Percentiles rank a stretch among this genome's conserved stretches.
Conservation (phyloP, 2,113 vertebrate genomes). For the Channa maculata region DNA sequence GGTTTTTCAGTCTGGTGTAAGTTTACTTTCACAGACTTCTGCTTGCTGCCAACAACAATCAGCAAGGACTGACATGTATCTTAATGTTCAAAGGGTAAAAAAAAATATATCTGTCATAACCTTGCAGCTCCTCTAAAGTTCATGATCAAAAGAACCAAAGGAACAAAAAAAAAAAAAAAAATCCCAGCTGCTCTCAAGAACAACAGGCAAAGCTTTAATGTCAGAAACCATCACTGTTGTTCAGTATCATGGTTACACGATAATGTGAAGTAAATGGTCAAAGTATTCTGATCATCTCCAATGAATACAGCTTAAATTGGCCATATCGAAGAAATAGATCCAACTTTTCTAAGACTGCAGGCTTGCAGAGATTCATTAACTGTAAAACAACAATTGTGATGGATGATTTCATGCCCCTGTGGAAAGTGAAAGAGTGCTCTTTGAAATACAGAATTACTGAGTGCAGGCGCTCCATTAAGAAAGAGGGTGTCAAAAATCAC, state of each 20-base stretch:
- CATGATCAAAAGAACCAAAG: constrained; percentile 47
- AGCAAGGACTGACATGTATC: constrained; percentile 13
- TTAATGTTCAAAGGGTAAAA: constrained; percentile 33
- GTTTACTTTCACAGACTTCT: constrained; percentile 4
- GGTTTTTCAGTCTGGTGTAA: neutral
- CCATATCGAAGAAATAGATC: constrained; percentile 17
- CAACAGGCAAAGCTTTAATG: constrained; percentile 32
- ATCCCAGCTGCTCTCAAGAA: constrained; percentile 21
- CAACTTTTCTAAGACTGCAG: constrained; percentile 30
- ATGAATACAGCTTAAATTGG: constrained; percentile 32
- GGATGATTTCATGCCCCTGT: constrained; percentile 56
- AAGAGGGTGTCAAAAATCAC: constrained; percentile 51
- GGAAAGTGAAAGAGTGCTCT: constrained; percentile 67
- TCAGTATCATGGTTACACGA: constrained; percentile 9
- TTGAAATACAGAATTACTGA: constrained; percentile 60
- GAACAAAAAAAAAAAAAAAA: neutral
- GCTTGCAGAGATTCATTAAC: constrained; percentile 57
- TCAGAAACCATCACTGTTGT: constrained; percentile 25
- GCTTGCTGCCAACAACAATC: constrained; percentile 1
- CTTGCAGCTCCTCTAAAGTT: neutral
- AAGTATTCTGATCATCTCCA: constrained; percentile 18
- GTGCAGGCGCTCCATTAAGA: constrained; percentile 57
- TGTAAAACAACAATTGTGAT: constrained; percentile 69
- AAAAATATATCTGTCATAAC: neutral
- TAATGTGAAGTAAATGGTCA: constrained; percentile 10